Evolutionary conservation across 2,797 vertebrate species (phyloP), one percentile per base, ranked within the genome.

Genomic region (Gymnothorax javanicus): DNA sequence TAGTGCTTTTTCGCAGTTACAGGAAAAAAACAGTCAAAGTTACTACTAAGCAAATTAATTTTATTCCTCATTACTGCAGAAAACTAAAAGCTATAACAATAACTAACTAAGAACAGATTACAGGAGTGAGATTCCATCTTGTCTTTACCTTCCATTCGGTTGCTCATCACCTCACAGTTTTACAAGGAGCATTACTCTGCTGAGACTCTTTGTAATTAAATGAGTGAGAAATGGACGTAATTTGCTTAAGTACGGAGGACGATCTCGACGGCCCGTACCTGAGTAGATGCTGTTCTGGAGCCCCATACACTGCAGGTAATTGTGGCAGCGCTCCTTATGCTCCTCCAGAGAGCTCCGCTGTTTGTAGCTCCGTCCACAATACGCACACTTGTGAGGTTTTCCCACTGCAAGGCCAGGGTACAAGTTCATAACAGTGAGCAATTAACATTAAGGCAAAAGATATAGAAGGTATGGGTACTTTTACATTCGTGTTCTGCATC

Each of bases 291-390:
- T 96, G 95, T 96, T 96, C 88, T 98, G 97, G 86, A 99, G 97
- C 57, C 97, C 98, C 98, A 99, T 99, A 93, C 95, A 98, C 93
- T 99, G 98, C 90, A 99, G 95, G 95, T 99, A 99, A 95, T 99
- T 99, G 94, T 99, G 99, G 89, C 99, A 99, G 2, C 98, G 95
- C 94, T 99, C 99, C 93, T 99, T 99, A 93, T 99, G 99, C 91
- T 99, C 99, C 95, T 99, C 99, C 79, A 99, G 94, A 85, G 99
- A 99, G 93, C 98, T 99, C 88, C 99, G 97, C 94, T 99, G 99
- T 89, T 99, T 99, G 92, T 99, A 99, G 90, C 99, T 99, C 91
- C 99, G 97, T 82, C 98, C 98, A 93, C 99, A 99, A 91, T 99
- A 99, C 82, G 97, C 98, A 94, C 99, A 99, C 90, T 99, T 99